phyloP scores from a whole-genome alignment of 2,888 invertebrate species.

The Steinernema scapterisci region DNA sequence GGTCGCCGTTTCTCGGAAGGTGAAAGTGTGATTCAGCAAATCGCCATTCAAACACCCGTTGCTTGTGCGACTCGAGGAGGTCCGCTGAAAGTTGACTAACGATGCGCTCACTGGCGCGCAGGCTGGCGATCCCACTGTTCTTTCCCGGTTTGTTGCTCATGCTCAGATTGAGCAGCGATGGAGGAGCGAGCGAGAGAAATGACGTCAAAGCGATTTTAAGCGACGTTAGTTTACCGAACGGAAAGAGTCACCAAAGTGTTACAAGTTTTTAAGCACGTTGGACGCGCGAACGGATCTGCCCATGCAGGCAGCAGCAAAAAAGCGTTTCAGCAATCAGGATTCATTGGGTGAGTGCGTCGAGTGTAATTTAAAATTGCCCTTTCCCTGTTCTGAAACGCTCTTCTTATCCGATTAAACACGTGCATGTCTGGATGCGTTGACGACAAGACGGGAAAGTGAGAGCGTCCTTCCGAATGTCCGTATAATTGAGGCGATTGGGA shows the following conservation, averaged over 20 bases:
- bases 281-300: slow-evolving; percentile 28
- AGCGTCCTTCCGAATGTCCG: no score
- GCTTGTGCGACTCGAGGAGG: neutral
- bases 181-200: neutral
- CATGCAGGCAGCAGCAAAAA: neutral
- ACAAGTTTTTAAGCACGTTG: slow-evolving; percentile 19
- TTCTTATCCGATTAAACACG: slow-evolving; percentile 18
- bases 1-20: slow-evolving; percentile 11
- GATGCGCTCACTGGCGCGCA: no score
- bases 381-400: slow-evolving; percentile 18
- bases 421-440: neutral
- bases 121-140: no score
- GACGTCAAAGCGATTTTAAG: neutral
- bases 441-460: no score
- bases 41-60: neutral
- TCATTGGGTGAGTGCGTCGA: slow-evolving; percentile 32
- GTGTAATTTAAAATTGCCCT: slow-evolving; percentile 32
- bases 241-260: slow-evolving; percentile 9
- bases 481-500: no score
- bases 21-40: slow-evolving; percentile 10
- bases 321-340: slow-evolving; percentile 32
- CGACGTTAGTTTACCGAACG: slow-evolving; percentile 5
- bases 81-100: no score
- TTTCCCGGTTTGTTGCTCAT: neutral
- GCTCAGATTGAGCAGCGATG: neutral